phyloP scores from a whole-genome alignment of 2,113 vertebrate genomes.

The Phylloscopus trochilus region DNA sequence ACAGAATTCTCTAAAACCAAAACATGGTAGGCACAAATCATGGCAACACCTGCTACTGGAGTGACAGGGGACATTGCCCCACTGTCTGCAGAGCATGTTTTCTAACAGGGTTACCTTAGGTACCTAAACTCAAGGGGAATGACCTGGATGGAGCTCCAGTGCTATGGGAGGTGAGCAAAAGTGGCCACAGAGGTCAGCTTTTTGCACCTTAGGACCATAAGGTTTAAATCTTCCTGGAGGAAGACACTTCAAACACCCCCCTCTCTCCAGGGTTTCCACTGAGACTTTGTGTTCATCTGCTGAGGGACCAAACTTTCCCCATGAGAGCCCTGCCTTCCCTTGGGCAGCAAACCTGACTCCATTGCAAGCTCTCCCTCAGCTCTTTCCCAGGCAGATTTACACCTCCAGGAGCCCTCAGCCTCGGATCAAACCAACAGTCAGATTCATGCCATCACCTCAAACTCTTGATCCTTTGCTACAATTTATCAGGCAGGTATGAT shows the following conservation, averaged over 20 bases:
- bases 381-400: not conserved
- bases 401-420: not conserved
- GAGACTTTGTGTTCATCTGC: not conserved
- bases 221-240: not conserved
- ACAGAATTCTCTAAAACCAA: too few species aligned
- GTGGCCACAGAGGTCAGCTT: not conserved
- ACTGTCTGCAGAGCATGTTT: not conserved
- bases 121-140: not conserved
- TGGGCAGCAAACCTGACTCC: not conserved
- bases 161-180: not conserved
- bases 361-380: not conserved
- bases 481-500: not conserved
- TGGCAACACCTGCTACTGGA: not conserved
- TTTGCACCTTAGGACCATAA: not conserved
- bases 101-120: not conserved
- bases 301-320: not conserved
- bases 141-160: not conserved
- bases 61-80: not conserved
- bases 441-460: not conserved
- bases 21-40: too few species aligned
- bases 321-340: not conserved
- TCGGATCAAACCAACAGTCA: not conserved
- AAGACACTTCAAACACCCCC: fast-evolving
- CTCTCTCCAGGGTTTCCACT: not conserved
- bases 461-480: not conserved